Base-by-base conservation (phyloP, 2,888 invertebrate genomes). In the Aradus depressus region DNA sequence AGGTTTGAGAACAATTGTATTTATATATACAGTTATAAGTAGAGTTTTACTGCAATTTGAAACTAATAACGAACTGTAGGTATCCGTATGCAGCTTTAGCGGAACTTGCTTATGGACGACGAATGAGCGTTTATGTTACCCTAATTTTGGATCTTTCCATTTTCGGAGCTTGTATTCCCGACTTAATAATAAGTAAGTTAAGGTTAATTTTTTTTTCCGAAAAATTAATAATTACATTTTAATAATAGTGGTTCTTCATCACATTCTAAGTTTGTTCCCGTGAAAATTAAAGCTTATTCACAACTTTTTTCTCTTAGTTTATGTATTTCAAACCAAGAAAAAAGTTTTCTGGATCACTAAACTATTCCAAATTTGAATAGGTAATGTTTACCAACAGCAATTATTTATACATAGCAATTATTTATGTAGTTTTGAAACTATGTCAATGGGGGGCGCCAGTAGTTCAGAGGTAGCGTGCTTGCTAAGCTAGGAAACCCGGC, bases 1-100 rank as follows among this genome's bases (percentile, higher is more conserved):
- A 70, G 75, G 75, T 74, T 62, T 54, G 55, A 10, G n/a, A 31
- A 45, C 34, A 19, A 10, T 26, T 42, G n/a, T 19, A 5, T 16
- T 18, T n/a, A 37, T 37, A 10, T n/a, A 45, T 19, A 8, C 8
- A 14, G 39, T 25, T 50, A 14, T 19, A 16, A 41, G 4, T 14
- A 39, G 6, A 48, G n/a, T 21, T 48, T 39, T 19, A 42, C 16
- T n/a, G 14, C 3, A 44, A 6, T n/a, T 39, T 4, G 8, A 10
- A n/a, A 2, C 8, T 25, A 25, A 19, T 16, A 16, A 32, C 41
- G 32, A 55, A 51, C 64, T 59, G 56, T 62, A 81, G 89, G 57
- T 83, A 81, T 64, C 90, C 91, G 0, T 86, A 90, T 64, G 83
- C 88, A 0, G 86, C 89, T 0, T 76, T 91, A 18, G 87, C 84